Evolutionary conservation across 2,797 vertebrate genomes (phyloP), one percentile per base, ranked within the genome.

Genomic region (Poecile montanus): DNA sequence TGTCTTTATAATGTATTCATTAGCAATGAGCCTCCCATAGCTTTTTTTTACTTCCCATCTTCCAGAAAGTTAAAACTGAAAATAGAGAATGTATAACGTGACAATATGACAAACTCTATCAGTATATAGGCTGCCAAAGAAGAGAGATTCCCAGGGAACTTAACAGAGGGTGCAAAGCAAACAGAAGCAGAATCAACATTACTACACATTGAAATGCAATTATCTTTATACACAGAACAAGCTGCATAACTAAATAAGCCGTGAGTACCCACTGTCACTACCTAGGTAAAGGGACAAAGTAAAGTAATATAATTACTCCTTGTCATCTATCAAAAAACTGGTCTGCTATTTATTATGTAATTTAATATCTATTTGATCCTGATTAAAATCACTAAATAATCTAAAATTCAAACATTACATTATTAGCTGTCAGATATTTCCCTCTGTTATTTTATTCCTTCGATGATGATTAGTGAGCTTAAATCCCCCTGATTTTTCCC

Each of bases 401-500:
- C 20, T 71, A 42, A 65, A 89, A 62, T 54, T 66, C 7, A 54
- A 45, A 30, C 17, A 25, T 9, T 38, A 38, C 4, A 34, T 57
- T 82, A 40, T 63, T 57, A 72, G 10, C 5, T 71, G 12, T 40
- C 36, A 81, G 25, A 15, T 56, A 80, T n/a, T 77, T 67, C 2
- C 0, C 15, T 66, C 62, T 50, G 7, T 34, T 70, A n/a, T 42
- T 86, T 62, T 47, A 23, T 70, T 62, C 8, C 2, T 75, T 68
- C 48, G 50, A 53, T 23, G 2, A 17, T 65, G 3, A 29, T 22
- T 13, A 78, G 36, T 29, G 11, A 77, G 7, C 6, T 22, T 60
- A 62, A 74, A 54, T 3, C 0, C 0, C 3, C 1, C 5, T 44
- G 5, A 10, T 57, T 62, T 60, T 71, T 71, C 16, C 15, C 19